Evolutionary conservation across 2,797 vertebrate species (phyloP), one percentile per base, ranked within the genome.

Genomic region (Anabas testudineus): DNA sequence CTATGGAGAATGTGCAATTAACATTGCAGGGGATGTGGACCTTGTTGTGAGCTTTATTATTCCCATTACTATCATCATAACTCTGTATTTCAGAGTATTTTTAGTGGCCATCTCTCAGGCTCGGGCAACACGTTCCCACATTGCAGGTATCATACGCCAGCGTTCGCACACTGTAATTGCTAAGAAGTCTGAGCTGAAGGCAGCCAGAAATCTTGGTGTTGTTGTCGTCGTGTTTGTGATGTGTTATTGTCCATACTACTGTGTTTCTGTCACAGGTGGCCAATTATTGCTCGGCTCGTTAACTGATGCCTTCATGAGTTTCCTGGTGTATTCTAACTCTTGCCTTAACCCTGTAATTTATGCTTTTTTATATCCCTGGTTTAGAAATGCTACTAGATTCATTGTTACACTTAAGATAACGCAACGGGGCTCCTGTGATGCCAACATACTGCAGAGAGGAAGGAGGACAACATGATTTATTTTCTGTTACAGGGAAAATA

Each of bases 241-340:
- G 16, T 66, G 52, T 37, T 66, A 55, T 22, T 55, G 52, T 24
- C 63, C 63, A 19, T 66, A 55, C 28, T 66, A 55, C 42, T 37
- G 52, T 19, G 2, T 39, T 16, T 2, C n/a, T 26, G 52, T 52
- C 7, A 42, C 16, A 3, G 26, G 14, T 0, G 9, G 15, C 9
- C 39, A 24, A 24, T 49, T 67, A 22, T 0, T 34, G 4, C 9
- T 68, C 0, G 37, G 45, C 13, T 34, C 47, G 3, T 7, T 37
- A 34, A 5, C n/a, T 5, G 65, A 67, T n/a, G 13, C 3, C 34
- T 15, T 49, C 0, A 42, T 49, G 24, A 7, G 0, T 32, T 58
- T 57, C 32, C 45, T 57, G 14, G 5, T 74, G 64, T 74, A 67
- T 37, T 62, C 42, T 28, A 74, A 74, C 43, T 74, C 71, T 12